phyloP scores from a whole-genome alignment of 2,888 invertebrate genomes.

The Cactoblastis cactorum region DNA sequence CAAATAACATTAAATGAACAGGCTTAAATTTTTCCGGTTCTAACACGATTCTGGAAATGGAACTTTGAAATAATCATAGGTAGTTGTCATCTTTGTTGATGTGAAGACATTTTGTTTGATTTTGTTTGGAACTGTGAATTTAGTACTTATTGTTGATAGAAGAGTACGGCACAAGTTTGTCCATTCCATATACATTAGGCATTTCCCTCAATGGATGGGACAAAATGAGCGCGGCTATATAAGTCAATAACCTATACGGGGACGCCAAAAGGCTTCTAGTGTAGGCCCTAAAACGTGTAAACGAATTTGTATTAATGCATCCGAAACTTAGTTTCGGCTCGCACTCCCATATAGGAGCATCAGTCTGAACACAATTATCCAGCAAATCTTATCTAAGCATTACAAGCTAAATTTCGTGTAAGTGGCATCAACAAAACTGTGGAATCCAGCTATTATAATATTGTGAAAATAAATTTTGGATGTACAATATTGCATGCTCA shows the following conservation, averaged over 20 bases:
- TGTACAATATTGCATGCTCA: conserved; percentile 11
- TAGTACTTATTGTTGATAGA: too few species aligned
- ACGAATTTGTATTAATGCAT: neutral
- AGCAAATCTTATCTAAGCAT: conserved; percentile 77
- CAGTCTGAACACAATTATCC: conserved; percentile 78
- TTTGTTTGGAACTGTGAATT: too few species aligned
- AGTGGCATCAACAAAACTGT: conserved; percentile 71
- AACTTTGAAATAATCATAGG: too few species aligned
- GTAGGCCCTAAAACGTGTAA: neutral
- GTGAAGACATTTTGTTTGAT: too few species aligned
- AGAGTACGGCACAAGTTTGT: too few species aligned
- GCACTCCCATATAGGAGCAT: conserved; percentile 36
- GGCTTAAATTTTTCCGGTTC: too few species aligned
- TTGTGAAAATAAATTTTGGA: conserved; percentile 29
- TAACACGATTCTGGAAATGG: too few species aligned
- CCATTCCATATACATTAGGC: neutral
- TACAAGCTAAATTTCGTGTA: conserved; percentile 75
- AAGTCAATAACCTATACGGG: neutral
- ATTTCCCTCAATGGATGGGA: neutral
- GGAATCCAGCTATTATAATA: conserved; percentile 58
- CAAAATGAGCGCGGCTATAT: neutral
- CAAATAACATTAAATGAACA: too few species aligned
- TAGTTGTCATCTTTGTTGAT: too few species aligned
- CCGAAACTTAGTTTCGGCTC: conserved; percentile 26
- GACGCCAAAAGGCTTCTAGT: neutral